Evolutionary conservation across 2,113 vertebrate genomes (phyloP).

Genomic region (Phocoena sinus): DNA sequence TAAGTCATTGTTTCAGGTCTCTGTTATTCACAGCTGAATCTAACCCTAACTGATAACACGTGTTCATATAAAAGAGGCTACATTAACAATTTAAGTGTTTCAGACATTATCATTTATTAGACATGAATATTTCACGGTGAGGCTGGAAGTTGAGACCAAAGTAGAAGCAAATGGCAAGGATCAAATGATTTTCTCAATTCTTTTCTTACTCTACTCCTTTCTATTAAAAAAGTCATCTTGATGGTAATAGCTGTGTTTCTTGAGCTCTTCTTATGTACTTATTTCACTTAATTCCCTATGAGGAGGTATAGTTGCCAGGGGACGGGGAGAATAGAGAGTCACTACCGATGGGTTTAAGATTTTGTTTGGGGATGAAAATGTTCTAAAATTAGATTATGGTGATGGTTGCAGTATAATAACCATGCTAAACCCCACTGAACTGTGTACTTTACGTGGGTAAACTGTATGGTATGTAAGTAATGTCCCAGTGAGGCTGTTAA

Average conservation of each 20-base stretch:
- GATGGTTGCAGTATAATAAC: not conserved
- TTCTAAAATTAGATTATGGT: not conserved
- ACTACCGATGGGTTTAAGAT: not conserved
- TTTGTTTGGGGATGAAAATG: not conserved
- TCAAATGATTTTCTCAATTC: not conserved
- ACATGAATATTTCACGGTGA: not conserved
- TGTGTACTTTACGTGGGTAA: not conserved
- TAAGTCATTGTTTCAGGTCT: conserved; percentile 2
- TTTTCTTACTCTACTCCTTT: not conserved
- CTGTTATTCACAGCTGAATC: not conserved
- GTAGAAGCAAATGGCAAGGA: not conserved
- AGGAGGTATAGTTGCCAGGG: not conserved
- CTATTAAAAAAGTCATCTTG: not conserved
- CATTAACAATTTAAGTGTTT: not conserved
- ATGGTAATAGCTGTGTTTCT: not conserved
- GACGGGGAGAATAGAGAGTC: not conserved
- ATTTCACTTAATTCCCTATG: not conserved
- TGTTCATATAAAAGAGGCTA: not conserved
- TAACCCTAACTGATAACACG: not conserved
- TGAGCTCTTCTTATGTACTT: not conserved
- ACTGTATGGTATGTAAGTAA: not conserved
- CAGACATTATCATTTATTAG: not conserved
- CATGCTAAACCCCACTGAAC: not conserved
- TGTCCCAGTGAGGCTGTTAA: not conserved
- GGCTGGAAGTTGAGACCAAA: not conserved